Conservation (phyloP, 64 coral and sea anemone species). For the Pachyseris speciosa region DNA sequence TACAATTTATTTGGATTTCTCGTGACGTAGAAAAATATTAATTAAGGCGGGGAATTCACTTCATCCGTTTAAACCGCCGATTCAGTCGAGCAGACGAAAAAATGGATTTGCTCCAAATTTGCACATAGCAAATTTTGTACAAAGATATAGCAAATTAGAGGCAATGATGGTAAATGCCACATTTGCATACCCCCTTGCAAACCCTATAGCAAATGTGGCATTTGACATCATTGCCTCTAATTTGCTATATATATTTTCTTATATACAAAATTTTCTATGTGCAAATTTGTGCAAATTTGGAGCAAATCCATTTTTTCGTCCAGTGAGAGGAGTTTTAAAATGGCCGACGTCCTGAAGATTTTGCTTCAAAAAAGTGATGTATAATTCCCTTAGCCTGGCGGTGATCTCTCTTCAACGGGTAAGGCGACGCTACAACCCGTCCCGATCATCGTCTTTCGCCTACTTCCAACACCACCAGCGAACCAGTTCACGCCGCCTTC, state of each 20-base stretch:
- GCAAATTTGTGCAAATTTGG: too few relatives aligned
- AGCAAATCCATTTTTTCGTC: too few relatives aligned
- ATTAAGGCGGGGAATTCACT: conserved; percentile 78
- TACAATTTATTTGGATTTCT: conserved; percentile 56
- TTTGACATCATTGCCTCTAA: too few relatives aligned
- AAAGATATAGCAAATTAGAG: too few relatives aligned
- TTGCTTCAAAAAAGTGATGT: conserved; percentile 89
- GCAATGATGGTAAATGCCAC: too few relatives aligned
- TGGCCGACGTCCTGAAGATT: conserved; percentile 92
- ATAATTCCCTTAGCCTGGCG: conserved; percentile 85
- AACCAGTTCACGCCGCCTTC: conserved; percentile 48
- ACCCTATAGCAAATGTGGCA: too few relatives aligned
- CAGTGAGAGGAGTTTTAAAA: conserved; percentile 93
- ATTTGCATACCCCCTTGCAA: too few relatives aligned
- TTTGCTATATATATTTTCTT: too few relatives aligned
- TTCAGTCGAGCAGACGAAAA: neutral
- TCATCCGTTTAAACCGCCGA: conserved; percentile 62
- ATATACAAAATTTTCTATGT: too few relatives aligned
- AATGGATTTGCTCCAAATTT: too few relatives aligned
- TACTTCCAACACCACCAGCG: conserved; percentile 62
- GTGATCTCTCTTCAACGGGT: conserved; percentile 61
- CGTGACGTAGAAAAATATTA: conserved; percentile 76
- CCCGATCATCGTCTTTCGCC: conserved; percentile 72
- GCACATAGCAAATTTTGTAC: too few relatives aligned
- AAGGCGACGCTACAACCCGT: conserved; percentile 74